These are phyloP conservation scores for Corapipo altera DNA, from an alignment of 2,113 vertebrate species.

Conservation along the genomic window DNA sequence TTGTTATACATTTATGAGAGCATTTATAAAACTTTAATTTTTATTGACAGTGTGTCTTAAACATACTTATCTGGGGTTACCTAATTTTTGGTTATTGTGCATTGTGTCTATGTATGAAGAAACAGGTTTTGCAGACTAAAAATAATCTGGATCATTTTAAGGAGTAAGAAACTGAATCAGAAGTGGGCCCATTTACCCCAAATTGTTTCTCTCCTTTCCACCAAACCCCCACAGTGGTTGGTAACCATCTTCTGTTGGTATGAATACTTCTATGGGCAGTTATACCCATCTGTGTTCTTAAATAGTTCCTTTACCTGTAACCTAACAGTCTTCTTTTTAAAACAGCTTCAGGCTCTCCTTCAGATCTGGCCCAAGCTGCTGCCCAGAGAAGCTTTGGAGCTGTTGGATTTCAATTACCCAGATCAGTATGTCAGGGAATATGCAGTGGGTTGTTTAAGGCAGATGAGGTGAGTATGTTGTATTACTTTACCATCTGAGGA, in stretches of 20 bases:
- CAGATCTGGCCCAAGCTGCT: conserved; percentile 96
- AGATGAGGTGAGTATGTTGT: conserved; percentile 86
- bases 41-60: background rate
- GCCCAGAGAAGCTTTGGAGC: conserved; percentile 92
- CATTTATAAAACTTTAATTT: background rate
- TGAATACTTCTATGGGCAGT: background rate
- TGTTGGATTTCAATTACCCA: conserved; percentile 97
- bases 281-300: background rate
- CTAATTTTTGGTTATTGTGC: background rate
- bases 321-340: background rate
- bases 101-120: background rate
- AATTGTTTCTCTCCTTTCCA: background rate
- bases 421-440: conserved; percentile 97
- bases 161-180: background rate
- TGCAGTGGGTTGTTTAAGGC: conserved; percentile 86
- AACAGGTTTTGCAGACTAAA: background rate
- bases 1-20: background rate
- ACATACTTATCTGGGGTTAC: background rate
- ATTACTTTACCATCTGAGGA: background rate
- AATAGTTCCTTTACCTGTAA: background rate
- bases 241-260: background rate
- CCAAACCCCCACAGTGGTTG: background rate
- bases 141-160: background rate
- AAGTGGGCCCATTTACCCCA: background rate
- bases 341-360: conserved; percentile 93